Conservation (phyloP, 1,140 invertebrate genomes). For the Prorops nasuta region DNA sequence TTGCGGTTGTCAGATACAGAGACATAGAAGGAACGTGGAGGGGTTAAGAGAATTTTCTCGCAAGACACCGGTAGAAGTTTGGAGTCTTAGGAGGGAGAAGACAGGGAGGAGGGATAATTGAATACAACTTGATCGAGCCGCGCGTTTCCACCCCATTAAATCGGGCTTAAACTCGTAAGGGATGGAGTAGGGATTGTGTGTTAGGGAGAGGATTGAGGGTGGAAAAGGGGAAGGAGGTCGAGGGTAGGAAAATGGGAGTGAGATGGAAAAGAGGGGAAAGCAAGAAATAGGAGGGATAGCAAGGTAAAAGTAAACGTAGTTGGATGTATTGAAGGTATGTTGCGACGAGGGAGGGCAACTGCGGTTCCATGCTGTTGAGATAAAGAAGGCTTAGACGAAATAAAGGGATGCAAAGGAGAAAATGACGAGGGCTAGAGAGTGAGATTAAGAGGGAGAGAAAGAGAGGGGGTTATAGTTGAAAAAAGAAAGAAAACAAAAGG, state of each 20-base stretch:
- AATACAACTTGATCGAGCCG: constrained; percentile 58
- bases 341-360: too few relatives aligned
- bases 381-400: too few relatives aligned
- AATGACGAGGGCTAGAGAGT: constrained; percentile 8
- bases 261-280: not conserved
- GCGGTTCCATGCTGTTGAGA: too few relatives aligned
- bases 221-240: constrained; percentile 7
- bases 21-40: not conserved
- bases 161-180: constrained; percentile 51
- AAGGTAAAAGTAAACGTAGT: too few relatives aligned
- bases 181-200: constrained; percentile 9
- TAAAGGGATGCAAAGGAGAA: constrained; percentile 9
- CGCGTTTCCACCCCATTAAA: constrained; percentile 58
- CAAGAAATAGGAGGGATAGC: too few relatives aligned
- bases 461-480: constrained; percentile 2
- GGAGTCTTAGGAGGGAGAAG: constrained; percentile 15
- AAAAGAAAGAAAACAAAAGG: not conserved
- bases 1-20: not conserved
- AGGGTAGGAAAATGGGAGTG: too few relatives aligned
- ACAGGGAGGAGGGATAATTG: constrained; percentile 53
- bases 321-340: too few relatives aligned
- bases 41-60: constrained; percentile 21
- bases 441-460: constrained; percentile 9
- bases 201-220: constrained; percentile 10
- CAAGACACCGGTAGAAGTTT: constrained; percentile 29